Conservation (phyloP, 1,140 invertebrate genomes). For the Papilio machaon region DNA sequence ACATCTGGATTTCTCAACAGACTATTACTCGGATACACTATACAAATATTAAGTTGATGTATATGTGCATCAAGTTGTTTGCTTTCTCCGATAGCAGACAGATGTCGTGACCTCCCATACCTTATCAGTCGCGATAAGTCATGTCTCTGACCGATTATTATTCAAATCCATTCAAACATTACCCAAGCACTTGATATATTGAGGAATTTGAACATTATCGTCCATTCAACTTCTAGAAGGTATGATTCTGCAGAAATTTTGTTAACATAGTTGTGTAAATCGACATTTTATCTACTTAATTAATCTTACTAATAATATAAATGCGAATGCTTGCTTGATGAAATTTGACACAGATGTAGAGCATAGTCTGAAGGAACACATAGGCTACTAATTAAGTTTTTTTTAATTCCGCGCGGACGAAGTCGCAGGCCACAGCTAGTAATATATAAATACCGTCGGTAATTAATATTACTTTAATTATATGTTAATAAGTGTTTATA, state of each 20-base stretch:
- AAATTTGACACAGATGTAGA: too few species aligned
- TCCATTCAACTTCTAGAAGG: constrained; percentile 23
- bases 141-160: constrained; percentile 34
- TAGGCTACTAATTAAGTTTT: too few species aligned
- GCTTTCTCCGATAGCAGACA: constrained; percentile 39
- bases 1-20: not conserved
- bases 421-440: too few species aligned
- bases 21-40: not conserved
- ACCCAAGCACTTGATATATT: not conserved
- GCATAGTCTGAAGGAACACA: too few species aligned
- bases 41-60: not conserved
- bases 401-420: too few species aligned
- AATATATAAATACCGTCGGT: not conserved
- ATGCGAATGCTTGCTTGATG: too few species aligned
- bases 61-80: constrained; percentile 7
- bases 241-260: not conserved
- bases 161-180: constrained; percentile 28
- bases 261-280: not conserved
- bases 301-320: too few species aligned
- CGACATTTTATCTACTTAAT: not conserved
- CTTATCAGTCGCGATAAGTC: constrained; percentile 47
- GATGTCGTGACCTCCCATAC: constrained; percentile 49
- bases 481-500: not conserved
- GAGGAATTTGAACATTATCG: constrained; percentile 12
- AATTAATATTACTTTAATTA: not conserved